Evolutionary conservation across 1,140 invertebrate genomes (phyloP), one percentile per base, ranked within the genome.

Genomic region (Drosophila ogumai): DNA sequence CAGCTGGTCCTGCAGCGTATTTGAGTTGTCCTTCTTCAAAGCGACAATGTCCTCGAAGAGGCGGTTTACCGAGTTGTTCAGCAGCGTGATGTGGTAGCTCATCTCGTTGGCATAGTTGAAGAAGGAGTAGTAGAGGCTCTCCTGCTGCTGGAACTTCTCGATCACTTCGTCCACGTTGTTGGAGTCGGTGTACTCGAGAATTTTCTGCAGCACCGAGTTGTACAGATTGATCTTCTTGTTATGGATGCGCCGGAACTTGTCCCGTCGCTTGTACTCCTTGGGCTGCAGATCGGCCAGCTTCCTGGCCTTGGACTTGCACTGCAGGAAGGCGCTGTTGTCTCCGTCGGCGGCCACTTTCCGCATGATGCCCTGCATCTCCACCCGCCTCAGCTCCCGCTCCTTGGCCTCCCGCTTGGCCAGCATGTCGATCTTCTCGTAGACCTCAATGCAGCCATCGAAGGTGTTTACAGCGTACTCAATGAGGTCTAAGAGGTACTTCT

Each of bases 31-130:
- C 19, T 68, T 74, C 28, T 90, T 91, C n/a, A 91, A 34, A 2
- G 59, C 46, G 4, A 84, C 67, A 10, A 91, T 90, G n/a, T 91
- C 82, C 32, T 76, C 79, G 40, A 91, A 91, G 0, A 91, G 73
- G 0, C 79, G 82, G 25, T 90, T 91, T n/a, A 91, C 79, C 3
- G 85, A 86, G 28, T 91, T 91, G 52, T 91, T 90, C 0, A 91
- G 74, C 44, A 91, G 34, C 9, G 86, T 90, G 5, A 91, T 82
- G 40, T 91, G 91, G 50, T 88, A 91, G 59, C 81, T 91, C 72
- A 91, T 84, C 65, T 91, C 90, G 52, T 91, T 91, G 49, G 88
- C 80, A n/a, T 91, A 90, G 57, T 91, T 91, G 43, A 91, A 91
- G 69, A 88, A 88, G 0, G 91, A 90, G 68, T 91, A 92, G 56